Evolutionary conservation across 2,113 vertebrate species (phyloP).

Genomic region (Equus przewalskii): DNA sequence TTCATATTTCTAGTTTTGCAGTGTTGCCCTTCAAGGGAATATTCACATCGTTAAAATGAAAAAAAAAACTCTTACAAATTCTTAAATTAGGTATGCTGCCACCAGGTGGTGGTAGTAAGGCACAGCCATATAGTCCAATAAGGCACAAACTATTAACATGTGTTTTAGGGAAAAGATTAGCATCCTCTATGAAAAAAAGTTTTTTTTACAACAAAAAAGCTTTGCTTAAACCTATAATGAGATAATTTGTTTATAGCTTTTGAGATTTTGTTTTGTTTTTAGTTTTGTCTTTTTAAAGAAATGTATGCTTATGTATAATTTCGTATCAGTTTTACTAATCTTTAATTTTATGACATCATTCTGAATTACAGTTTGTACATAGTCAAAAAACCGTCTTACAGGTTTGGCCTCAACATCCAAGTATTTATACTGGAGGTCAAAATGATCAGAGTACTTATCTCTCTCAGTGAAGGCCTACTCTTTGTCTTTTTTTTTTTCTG

Average conservation of each 20-base stretch:
- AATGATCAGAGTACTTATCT: background rate
- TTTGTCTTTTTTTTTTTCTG: background rate
- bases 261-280: constrained; percentile 17
- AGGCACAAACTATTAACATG: background rate
- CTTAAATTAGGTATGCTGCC: constrained; percentile 51
- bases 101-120: background rate
- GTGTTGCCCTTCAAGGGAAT: background rate
- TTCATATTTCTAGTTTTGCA: constrained; percentile 50
- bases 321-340: constrained; percentile 14
- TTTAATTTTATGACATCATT: constrained; percentile 31
- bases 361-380: constrained; percentile 2
- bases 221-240: background rate
- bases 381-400: background rate
- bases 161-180: constrained; percentile 1
- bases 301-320: background rate
- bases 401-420: background rate
- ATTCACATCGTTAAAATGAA: background rate
- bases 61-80: constrained; percentile 14
- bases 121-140: background rate
- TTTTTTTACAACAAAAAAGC: background rate
- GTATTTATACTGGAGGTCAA: background rate
- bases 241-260: background rate
- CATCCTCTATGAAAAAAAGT: background rate
- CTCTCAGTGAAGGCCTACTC: background rate
- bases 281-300: constrained; percentile 38